Conservation (phyloP, 2,113 vertebrate species). For the Nicator chloris region DNA sequence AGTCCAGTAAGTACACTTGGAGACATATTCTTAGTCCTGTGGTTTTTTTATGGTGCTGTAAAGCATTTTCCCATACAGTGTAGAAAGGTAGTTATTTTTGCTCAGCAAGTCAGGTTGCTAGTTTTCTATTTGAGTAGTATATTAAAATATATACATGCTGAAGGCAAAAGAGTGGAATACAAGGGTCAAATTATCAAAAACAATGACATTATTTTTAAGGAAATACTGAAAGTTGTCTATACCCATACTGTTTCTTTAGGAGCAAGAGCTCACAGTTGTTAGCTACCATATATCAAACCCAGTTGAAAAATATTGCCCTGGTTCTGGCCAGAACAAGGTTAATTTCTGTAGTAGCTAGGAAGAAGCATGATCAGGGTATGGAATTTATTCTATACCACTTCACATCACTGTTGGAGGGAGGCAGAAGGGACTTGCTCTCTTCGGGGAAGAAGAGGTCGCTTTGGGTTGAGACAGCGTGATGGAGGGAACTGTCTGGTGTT, state of each 20-base stretch:
- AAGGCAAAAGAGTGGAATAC: not conserved
- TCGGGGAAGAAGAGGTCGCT: not conserved
- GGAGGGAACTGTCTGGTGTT: not conserved
- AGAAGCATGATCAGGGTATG: not conserved
- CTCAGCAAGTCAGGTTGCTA: not conserved
- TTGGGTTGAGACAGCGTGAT: not conserved
- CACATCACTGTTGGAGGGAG: not conserved
- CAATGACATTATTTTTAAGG: not conserved
- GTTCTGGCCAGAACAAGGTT: not conserved
- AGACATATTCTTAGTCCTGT: not conserved
- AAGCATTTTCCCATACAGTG: not conserved
- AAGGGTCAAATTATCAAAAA: not conserved
- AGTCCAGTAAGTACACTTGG: not conserved
- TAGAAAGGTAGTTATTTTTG: not conserved
- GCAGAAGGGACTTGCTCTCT: not conserved
- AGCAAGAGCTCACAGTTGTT: not conserved
- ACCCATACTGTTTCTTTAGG: not conserved
- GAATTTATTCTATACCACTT: not conserved
- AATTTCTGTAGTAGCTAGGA: not conserved
- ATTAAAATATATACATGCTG: not conserved
- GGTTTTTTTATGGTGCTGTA: not conserved
- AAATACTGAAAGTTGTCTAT: not conserved
- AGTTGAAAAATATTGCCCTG: not conserved
- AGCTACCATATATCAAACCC: not conserved
- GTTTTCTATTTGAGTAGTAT: not conserved